Conservation (phyloP, 2,797 vertebrate species). For the Lagodon rhomboides region DNA sequence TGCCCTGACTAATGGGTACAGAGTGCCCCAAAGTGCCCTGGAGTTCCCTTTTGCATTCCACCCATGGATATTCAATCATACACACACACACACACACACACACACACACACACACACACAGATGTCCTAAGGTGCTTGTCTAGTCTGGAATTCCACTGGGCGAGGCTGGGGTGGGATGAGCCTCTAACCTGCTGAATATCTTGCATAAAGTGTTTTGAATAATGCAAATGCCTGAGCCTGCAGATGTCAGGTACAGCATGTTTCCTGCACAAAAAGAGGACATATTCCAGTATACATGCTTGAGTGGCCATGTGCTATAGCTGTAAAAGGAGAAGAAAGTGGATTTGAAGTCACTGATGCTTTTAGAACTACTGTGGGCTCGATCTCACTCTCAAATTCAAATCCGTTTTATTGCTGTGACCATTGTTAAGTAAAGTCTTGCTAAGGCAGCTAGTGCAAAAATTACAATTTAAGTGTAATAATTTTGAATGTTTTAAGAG, state of each 20-base stretch:
- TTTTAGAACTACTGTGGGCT: background rate
- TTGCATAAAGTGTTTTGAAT: slow-evolving; percentile 69
- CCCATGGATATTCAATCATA: slow-evolving; percentile 35
- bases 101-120: background rate
- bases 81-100: slow-evolving; percentile 28
- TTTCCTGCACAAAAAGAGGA: slow-evolving; percentile 54
- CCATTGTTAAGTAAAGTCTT: background rate
- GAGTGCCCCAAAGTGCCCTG: slow-evolving; percentile 52
- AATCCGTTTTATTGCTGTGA: background rate
- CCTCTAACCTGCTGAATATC: slow-evolving; percentile 58
- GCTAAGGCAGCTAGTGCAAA: background rate
- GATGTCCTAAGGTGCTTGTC: slow-evolving; percentile 33
- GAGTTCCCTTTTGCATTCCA: slow-evolving; percentile 51
- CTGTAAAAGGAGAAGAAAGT: slow-evolving; percentile 9
- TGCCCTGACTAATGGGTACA: slow-evolving; percentile 66
- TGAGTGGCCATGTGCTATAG: slow-evolving; percentile 49
- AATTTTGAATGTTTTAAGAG: background rate
- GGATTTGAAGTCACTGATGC: slow-evolving; percentile 1
- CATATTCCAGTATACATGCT: slow-evolving; percentile 52
- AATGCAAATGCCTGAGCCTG: slow-evolving; percentile 55
- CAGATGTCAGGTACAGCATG: slow-evolving; percentile 53
- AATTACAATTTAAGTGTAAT: background rate
- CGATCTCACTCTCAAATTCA: background rate
- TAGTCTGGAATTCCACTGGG: slow-evolving; percentile 54
- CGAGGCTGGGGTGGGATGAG: background rate